A percentile compares a stretch with the other conserved stretches of the same genome.
Evolutionary conservation across 2,113 vertebrate species (phyloP).

Genomic region (Podocnemis expansa): DNA sequence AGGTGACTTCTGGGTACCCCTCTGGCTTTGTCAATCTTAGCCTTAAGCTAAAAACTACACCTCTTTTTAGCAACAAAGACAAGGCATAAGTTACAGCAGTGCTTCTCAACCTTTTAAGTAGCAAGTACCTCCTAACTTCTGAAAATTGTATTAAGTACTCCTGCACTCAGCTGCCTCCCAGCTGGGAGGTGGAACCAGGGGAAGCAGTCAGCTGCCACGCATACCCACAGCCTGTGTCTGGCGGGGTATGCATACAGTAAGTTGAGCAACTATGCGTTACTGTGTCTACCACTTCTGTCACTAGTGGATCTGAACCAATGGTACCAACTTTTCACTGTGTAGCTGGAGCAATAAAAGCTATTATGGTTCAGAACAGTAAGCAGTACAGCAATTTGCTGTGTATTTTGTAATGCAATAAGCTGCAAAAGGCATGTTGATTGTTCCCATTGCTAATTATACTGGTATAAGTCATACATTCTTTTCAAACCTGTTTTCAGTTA

Average conservation of each 20-base stretch:
- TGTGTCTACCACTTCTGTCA: neutral
- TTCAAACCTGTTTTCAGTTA: conserved; percentile 28
- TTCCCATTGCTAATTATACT: neutral
- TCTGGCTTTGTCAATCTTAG: too few species aligned
- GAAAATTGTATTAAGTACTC: too few species aligned
- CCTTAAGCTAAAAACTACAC: neutral
- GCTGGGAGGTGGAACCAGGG: too few species aligned
- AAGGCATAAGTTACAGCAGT: neutral
- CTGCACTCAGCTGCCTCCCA: too few species aligned
- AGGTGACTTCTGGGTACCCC: too few species aligned
- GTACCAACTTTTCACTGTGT: neutral
- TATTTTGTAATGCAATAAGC: neutral
- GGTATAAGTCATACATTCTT: neutral
- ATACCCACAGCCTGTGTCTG: too few species aligned
- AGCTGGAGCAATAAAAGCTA: neutral
- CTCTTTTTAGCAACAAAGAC: neutral
- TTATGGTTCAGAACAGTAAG: neutral
- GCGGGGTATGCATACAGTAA: too few species aligned
- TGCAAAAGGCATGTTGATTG: neutral
- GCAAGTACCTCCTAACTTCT: too few species aligned
- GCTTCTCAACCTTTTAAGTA: too few species aligned
- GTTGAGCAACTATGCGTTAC: too few species aligned
- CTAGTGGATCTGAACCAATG: neutral
- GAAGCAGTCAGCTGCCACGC: too few species aligned
- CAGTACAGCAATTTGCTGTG: neutral